Evolutionary conservation across 2,888 invertebrate species (phyloP).

Genomic region (Zhengitettix transpicula): DNA sequence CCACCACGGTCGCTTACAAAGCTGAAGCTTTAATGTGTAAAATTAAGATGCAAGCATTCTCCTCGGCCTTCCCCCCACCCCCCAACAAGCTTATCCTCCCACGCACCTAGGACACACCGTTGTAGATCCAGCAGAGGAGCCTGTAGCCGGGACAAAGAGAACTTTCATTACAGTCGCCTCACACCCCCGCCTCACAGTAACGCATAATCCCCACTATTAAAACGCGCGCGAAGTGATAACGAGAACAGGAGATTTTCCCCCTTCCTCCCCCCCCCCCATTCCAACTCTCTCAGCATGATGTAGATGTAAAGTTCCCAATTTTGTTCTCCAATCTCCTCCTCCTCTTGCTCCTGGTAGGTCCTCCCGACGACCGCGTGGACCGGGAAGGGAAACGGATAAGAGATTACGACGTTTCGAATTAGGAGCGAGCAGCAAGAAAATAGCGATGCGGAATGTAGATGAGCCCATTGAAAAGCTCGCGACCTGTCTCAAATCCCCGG

Average conservation of each 20-base stretch:
- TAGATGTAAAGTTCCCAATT: conserved; percentile 12
- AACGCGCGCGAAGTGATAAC: conserved; percentile 11
- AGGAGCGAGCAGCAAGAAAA: conserved; percentile 7
- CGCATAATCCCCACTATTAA: conserved; percentile 13
- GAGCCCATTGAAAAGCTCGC: neutral
- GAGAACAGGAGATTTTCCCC: conserved; percentile 2
- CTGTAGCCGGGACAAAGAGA: conserved; percentile 3
- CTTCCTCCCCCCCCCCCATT: neutral
- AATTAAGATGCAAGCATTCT: conserved; percentile 12
- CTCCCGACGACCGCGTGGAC: conserved; percentile 4
- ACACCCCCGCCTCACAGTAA: conserved; percentile 3
- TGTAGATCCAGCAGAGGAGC: neutral
- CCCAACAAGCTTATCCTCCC: neutral
- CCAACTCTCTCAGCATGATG: conserved; percentile 4
- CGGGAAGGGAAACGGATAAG: conserved; percentile 2
- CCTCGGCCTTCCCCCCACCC: conserved; percentile 1
- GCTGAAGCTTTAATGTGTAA: conserved; percentile 10
- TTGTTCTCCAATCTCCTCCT: conserved; percentile 9
- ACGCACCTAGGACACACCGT: conserved; percentile 4
- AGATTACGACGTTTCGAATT: conserved; percentile 10
- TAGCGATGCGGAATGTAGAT: conserved; percentile 1
- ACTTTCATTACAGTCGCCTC: conserved; percentile 7
- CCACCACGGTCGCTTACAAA: neutral
- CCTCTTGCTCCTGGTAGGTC: neutral
- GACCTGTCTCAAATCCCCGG: neutral